These are phyloP conservation scores for Scarus forsteni DNA, from an alignment of 2,797 vertebrate genomes.

Conservation along the genomic window DNA sequence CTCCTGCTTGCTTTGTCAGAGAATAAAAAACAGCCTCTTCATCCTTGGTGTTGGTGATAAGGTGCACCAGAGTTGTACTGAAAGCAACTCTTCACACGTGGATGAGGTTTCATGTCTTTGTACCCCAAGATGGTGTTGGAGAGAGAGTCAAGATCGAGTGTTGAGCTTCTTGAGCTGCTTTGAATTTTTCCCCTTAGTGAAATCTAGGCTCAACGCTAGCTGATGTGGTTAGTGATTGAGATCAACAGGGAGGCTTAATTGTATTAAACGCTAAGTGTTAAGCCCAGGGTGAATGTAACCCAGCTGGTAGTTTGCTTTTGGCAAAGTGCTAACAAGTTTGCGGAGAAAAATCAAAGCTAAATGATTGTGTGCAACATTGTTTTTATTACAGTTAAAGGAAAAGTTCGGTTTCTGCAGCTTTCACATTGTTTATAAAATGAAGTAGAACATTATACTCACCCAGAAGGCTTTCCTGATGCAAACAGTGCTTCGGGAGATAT, in stretches of 20 bases:
- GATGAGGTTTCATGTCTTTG: neutral
- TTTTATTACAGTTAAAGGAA: too few species aligned
- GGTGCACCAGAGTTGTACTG: slow-evolving; percentile 2
- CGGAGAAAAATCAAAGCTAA: too few species aligned
- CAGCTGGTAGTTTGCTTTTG: too few species aligned
- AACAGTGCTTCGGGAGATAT: too few species aligned
- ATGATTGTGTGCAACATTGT: too few species aligned
- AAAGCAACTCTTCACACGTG: slow-evolving; percentile 31
- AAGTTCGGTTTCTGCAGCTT: too few species aligned
- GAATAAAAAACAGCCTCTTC: neutral
- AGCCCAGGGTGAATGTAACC: neutral
- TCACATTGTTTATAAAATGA: too few species aligned
- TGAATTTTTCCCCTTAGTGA: fast-evolving
- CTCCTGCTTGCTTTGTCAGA: slow-evolving; percentile 1
- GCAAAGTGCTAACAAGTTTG: too few species aligned
- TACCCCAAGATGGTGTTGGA: neutral
- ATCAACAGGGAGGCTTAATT: too few species aligned
- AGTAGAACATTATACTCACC: too few species aligned
- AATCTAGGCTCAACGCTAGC: neutral
- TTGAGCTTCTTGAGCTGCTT: neutral
- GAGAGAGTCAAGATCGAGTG: slow-evolving; percentile 2
- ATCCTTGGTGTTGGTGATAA: neutral
- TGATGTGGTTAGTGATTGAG: fast-evolving
- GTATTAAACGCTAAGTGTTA: neutral
- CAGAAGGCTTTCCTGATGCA: too few species aligned